Evolutionary conservation across 2,888 invertebrate species (phyloP).

Genomic region (Pristionchus maxplancki): DNA sequence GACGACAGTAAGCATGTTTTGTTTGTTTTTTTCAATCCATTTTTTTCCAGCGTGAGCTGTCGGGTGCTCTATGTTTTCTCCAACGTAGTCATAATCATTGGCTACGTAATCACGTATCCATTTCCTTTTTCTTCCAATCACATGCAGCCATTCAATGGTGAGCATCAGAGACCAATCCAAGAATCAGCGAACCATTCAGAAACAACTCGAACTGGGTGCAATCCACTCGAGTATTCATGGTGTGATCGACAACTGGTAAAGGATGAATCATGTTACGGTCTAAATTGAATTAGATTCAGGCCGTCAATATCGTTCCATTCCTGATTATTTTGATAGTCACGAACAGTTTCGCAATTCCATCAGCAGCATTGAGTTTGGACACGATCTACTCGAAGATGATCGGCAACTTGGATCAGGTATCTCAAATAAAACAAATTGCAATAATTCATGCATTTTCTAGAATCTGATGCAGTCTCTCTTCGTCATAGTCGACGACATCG

Average conservation of each 20-base stretch:
- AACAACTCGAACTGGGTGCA: slow-evolving; percentile 18
- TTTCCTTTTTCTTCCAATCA: neutral
- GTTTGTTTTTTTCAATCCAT: too few species aligned
- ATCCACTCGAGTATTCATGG: slow-evolving; percentile 14
- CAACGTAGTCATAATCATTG: neutral
- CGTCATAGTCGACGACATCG: slow-evolving; percentile 17
- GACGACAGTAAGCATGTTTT: neutral
- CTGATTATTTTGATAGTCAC: neutral
- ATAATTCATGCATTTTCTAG: neutral
- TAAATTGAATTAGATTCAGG: neutral
- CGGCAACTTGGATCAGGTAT: slow-evolving; percentile 20
- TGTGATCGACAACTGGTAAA: slow-evolving; percentile 5
- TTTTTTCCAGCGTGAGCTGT: slow-evolving; percentile 1
- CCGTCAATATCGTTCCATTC: neutral
- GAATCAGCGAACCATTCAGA: neutral
- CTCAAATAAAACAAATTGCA: neutral
- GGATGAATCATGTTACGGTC: too few species aligned
- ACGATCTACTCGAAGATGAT: slow-evolving; percentile 28
- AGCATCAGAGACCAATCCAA: neutral
- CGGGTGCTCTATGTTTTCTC: neutral
- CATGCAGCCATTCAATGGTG: neutral
- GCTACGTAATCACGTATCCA: neutral
- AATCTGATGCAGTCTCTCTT: slow-evolving; percentile 18
- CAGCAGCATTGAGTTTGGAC: neutral
- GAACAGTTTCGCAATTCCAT: neutral